Percentiles rank a stretch among this genome's conserved stretches.
phyloP scores from a whole-genome alignment of 1,140 invertebrate species.

The Prorops nasuta region DNA sequence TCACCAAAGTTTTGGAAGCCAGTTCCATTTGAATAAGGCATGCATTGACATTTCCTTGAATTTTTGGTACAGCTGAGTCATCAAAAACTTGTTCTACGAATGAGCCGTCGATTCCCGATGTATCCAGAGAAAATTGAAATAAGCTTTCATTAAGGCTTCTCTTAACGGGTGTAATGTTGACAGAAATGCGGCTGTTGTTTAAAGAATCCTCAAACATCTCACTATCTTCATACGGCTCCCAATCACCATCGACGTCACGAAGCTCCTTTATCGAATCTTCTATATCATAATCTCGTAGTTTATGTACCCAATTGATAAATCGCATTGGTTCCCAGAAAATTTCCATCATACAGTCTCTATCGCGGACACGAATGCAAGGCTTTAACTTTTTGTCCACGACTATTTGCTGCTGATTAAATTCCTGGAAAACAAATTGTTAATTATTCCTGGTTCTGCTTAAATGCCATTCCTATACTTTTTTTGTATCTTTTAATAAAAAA shows the following conservation, averaged over 20 bases:
- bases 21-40: constrained; percentile 49
- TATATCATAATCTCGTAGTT: constrained; percentile 48
- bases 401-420: constrained; percentile 50
- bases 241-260: constrained; percentile 42
- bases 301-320: constrained; percentile 55
- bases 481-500: too few relatives aligned
- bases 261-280: constrained; percentile 49
- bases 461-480: too few relatives aligned
- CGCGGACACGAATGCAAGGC: constrained; percentile 42
- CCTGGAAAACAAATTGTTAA: constrained; percentile 32
- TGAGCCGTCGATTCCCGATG: constrained; percentile 35
- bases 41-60: constrained; percentile 39
- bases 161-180: constrained; percentile 58
- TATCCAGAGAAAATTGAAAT: constrained; percentile 45
- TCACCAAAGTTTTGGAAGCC: constrained; percentile 39
- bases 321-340: constrained; percentile 54
- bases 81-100: constrained; percentile 25
- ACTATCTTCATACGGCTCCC: constrained; percentile 52
- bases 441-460: background rate
- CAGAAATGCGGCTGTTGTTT: constrained; percentile 54
- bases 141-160: constrained; percentile 50
- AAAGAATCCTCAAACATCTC: constrained; percentile 48
- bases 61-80: constrained; percentile 25
- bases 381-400: constrained; percentile 39
- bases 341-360: constrained; percentile 40